phyloP scores from a whole-genome alignment of 2,888 invertebrate genomes.

The Melanophora roralis region DNA sequence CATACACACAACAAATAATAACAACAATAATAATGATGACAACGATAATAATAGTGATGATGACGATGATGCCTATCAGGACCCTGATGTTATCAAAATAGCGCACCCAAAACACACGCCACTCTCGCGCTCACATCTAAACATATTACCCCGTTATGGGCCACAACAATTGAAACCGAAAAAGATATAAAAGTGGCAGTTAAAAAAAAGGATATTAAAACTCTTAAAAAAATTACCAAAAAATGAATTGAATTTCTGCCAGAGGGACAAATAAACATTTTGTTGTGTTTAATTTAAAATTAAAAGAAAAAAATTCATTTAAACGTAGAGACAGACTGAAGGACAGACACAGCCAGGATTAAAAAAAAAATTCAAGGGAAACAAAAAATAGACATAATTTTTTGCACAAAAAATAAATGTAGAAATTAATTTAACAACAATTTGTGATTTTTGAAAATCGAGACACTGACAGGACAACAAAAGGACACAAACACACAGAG shows the following conservation, averaged over 20 bases:
- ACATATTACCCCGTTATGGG: slow-evolving; percentile 48
- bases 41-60: slow-evolving; percentile 29
- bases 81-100: slow-evolving; percentile 17
- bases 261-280: slow-evolving; percentile 66
- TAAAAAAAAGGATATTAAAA: slow-evolving; percentile 26
- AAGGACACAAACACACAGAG: slow-evolving; percentile 64
- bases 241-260: slow-evolving; percentile 70
- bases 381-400: slow-evolving; percentile 36
- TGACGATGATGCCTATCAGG: slow-evolving; percentile 18
- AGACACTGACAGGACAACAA: slow-evolving; percentile 58
- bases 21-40: slow-evolving; percentile 64
- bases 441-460: slow-evolving; percentile 52
- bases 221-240: slow-evolving; percentile 67
- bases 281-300: slow-evolving; percentile 33
- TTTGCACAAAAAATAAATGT: slow-evolving; percentile 31
- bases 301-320: slow-evolving; percentile 9
- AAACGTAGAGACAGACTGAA: not conserved
- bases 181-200: slow-evolving; percentile 26
- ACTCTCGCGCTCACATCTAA: slow-evolving; percentile 14
- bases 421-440: slow-evolving; percentile 33
- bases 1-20: slow-evolving; percentile 58
- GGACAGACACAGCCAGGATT: not conserved
- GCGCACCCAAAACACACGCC: slow-evolving; percentile 48
- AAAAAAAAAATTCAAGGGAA: slow-evolving; percentile 23
- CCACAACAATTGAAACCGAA: slow-evolving; percentile 51